These are phyloP conservation scores for Megalopta genalis DNA, from an alignment of 1,140 invertebrate species.

Conservation along the genomic window DNA sequence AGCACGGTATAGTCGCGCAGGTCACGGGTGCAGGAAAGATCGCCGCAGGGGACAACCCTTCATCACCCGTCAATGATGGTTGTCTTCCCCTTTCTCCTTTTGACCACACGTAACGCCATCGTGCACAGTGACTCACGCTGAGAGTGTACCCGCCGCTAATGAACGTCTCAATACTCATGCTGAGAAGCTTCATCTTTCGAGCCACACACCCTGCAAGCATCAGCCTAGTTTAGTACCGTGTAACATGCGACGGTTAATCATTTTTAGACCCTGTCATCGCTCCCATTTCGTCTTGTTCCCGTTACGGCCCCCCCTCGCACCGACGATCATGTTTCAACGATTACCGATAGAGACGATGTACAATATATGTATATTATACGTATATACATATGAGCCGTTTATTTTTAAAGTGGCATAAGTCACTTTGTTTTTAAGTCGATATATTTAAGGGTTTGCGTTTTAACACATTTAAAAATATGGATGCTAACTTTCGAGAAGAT, in stretches of 20 bases:
- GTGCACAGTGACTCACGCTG: constrained; percentile 61
- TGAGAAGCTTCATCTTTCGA: constrained; percentile 61
- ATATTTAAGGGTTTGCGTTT: no score
- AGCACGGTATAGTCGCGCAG: constrained; percentile 57
- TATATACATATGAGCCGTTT: no score
- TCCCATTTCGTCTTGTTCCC: not conserved
- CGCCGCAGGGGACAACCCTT: constrained; percentile 72
- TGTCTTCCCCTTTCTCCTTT: constrained; percentile 20
- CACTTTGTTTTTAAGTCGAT: no score
- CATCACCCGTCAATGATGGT: constrained; percentile 70
- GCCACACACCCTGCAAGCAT: constrained; percentile 34
- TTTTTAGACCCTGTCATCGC: constrained; percentile 34
- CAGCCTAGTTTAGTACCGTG: constrained; percentile 50
- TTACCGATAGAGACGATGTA: not conserved
- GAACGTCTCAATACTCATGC: constrained; percentile 73
- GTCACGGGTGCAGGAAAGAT: constrained; percentile 59
- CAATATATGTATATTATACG: no score
- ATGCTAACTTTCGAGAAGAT: no score
- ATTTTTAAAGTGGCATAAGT: no score
- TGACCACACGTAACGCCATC: constrained; percentile 52
- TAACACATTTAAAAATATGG: no score
- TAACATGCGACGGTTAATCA: constrained; percentile 42
- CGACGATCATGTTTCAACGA: constrained; percentile 17
- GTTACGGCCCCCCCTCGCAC: not conserved
- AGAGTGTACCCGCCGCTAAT: constrained; percentile 67